Evolutionary conservation across 2,797 vertebrate species (phyloP).

Genomic region (Chelmon rostratus): DNA sequence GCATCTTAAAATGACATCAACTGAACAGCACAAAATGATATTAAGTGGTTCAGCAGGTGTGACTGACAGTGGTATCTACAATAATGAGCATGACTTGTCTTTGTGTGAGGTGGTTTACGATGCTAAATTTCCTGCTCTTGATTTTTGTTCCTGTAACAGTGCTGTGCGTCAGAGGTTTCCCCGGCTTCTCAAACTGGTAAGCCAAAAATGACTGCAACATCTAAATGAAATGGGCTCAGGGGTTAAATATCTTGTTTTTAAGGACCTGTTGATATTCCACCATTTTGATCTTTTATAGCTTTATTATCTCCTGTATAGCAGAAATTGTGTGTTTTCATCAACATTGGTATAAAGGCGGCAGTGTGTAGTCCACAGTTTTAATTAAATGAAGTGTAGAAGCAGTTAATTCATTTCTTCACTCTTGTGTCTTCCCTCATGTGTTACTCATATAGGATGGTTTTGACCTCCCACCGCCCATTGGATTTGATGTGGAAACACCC

Average conservation of each 20-base stretch:
- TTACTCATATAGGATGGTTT: constrained; percentile 88
- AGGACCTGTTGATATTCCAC: background rate
- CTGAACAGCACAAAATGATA: constrained; percentile 11
- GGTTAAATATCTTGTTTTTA: background rate
- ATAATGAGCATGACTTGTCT: constrained; percentile 7
- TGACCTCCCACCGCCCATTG: constrained; percentile 91
- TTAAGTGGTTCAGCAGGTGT: constrained; percentile 36
- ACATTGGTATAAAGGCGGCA: background rate
- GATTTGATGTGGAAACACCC: constrained; percentile 91
- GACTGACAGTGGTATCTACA: constrained; percentile 38
- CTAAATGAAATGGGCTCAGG: no score
- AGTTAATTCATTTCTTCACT: background rate
- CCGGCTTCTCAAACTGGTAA: constrained; percentile 90
- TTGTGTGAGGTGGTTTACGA: background rate
- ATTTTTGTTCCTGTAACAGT: constrained; percentile 80
- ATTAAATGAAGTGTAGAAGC: background rate
- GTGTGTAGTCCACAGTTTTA: background rate
- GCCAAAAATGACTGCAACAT: constrained; percentile 36
- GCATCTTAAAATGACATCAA: constrained; percentile 32
- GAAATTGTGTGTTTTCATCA: no score
- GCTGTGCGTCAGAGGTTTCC: constrained; percentile 91
- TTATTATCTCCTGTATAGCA: no score
- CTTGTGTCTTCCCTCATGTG: background rate
- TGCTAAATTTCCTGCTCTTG: constrained; percentile 60
- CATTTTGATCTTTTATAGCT: background rate